phyloP scores from a whole-genome alignment of 2,888 invertebrate genomes.

The Harpagoxenus sublaevis region DNA sequence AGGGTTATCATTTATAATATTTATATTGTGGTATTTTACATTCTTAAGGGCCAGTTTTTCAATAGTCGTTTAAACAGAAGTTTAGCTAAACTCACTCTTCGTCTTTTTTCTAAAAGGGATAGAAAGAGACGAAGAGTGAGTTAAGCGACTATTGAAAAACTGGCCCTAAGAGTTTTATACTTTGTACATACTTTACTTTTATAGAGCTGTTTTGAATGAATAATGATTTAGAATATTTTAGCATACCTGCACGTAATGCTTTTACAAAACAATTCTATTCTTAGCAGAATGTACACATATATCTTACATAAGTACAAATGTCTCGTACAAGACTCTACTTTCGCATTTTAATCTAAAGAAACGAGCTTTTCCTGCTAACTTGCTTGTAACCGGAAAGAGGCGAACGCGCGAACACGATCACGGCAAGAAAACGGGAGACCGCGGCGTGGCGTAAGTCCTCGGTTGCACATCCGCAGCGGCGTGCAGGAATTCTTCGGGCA shows the following conservation, averaged over 20 bases:
- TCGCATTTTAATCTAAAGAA: constrained; percentile 20
- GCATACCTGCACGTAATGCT: not conserved
- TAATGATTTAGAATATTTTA: not conserved
- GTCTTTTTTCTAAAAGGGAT: too few relatives aligned
- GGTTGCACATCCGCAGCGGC: constrained; percentile 67
- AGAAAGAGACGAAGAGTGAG: too few relatives aligned
- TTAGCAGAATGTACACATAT: not conserved
- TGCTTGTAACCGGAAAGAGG: constrained; percentile 41
- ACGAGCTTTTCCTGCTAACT: constrained; percentile 22
- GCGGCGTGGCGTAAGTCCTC: constrained; percentile 52
- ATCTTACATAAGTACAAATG: constrained; percentile 5
- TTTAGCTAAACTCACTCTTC: too few relatives aligned
- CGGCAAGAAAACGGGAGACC: constrained; percentile 34
- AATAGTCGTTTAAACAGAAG: too few relatives aligned
- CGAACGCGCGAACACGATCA: constrained; percentile 27
- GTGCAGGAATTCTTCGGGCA: constrained; percentile 76
- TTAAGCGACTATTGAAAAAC: too few relatives aligned
- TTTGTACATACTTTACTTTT: not conserved
- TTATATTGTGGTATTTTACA: not conserved
- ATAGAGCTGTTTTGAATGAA: not conserved
- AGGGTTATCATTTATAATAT: not conserved
- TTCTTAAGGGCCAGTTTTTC: not conserved
- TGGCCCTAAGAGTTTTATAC: not conserved
- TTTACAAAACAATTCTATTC: not conserved
- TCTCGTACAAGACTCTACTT: constrained; percentile 28